Evolutionary conservation across 1,140 invertebrate species (phyloP).

Genomic region (Akabosia matsudoensis): DNA sequence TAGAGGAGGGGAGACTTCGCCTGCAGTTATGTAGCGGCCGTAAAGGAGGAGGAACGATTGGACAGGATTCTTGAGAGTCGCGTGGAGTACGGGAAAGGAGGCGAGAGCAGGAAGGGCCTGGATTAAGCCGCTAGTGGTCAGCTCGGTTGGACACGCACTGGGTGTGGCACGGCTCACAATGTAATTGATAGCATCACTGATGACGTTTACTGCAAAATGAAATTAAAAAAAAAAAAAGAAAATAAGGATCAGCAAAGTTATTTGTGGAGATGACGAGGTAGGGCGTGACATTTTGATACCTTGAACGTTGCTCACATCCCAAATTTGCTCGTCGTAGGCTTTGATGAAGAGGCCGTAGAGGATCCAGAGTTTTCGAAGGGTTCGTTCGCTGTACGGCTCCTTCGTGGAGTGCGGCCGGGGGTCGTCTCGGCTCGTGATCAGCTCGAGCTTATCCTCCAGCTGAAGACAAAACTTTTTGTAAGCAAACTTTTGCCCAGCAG

Average conservation of each 20-base stretch:
- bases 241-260: neutral
- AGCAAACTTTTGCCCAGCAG: conserved; percentile 3
- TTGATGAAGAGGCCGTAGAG: conserved; percentile 31
- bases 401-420: neutral
- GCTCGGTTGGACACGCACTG: too few species aligned
- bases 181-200: neutral
- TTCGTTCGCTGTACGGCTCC: neutral
- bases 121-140: too few species aligned
- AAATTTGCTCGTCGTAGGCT: conserved; percentile 23
- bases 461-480: conserved; percentile 28
- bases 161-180: neutral
- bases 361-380: conserved; percentile 25
- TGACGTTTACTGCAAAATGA: neutral
- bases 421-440: neutral
- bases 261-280: too few species aligned
- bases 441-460: neutral
- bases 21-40: conserved; percentile 23
- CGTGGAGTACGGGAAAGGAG: too few species aligned
- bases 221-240: neutral
- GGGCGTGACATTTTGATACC: neutral
- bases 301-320: neutral
- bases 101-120: too few species aligned
- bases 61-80: conserved; percentile 23
- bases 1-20: conserved; percentile 2
- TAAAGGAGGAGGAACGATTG: conserved; percentile 30